Percentiles rank a stretch among this genome's conserved stretches.
Evolutionary conservation across 2,888 invertebrate species (phyloP).

Genomic region (Branchellion lobata): DNA sequence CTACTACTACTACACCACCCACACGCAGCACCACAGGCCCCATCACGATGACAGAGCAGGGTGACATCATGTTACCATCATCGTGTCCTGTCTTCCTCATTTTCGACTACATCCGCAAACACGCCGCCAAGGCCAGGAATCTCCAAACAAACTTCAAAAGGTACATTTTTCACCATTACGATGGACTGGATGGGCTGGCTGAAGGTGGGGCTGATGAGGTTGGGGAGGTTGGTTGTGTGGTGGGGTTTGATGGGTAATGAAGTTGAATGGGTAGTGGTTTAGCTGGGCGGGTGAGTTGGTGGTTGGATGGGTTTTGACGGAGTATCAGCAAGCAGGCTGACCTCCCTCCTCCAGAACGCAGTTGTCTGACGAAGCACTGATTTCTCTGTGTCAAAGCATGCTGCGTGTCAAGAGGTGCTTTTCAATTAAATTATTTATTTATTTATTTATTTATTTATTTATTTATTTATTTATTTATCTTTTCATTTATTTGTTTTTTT

Average conservation of each 20-base stretch:
- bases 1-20: too few species aligned
- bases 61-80: constrained; percentile 87
- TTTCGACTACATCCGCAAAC: constrained; percentile 77
- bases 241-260: not conserved
- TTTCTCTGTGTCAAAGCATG: constrained; percentile 30
- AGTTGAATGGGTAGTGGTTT: too few species aligned
- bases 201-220: not conserved
- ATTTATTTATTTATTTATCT: too few species aligned
- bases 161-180: not conserved
- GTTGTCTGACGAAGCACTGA: constrained; percentile 35
- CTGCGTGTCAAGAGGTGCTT: not conserved
- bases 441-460: too few species aligned
- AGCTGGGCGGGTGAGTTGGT: too few species aligned
- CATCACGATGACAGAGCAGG: constrained; percentile 86
- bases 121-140: constrained; percentile 59
- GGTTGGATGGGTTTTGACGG: too few species aligned
- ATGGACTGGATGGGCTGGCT: not conserved
- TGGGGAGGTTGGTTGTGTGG: not conserved
- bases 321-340: too few species aligned
- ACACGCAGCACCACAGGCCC: constrained; percentile 78
- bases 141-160: constrained; percentile 21
- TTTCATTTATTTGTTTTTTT: too few species aligned
- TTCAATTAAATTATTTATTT: too few species aligned
- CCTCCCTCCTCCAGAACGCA: constrained; percentile 4
- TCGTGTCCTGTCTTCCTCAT: constrained; percentile 84